Percentiles rank a stretch among this genome's conserved stretches.
phyloP scores from a whole-genome alignment of 2,888 invertebrate genomes.

The Cryptosula pallasiana region DNA sequence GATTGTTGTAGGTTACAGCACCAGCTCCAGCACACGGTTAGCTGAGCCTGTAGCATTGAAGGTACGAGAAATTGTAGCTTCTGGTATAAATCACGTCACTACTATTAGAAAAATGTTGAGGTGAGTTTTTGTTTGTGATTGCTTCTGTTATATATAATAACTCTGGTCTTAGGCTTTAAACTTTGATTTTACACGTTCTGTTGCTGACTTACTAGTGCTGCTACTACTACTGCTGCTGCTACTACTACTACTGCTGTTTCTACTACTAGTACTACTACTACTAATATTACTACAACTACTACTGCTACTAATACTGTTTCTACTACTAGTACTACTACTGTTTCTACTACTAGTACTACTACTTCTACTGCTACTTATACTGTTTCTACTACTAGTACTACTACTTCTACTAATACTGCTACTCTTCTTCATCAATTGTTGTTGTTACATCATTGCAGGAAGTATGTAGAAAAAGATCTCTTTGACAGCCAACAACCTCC shows the following conservation, averaged over 20 bases:
- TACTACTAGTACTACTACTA: too few species aligned
- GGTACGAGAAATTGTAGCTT: constrained; percentile 45
- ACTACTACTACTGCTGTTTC: too few species aligned
- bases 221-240: neutral
- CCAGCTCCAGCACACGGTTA: constrained; percentile 30
- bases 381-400: neutral
- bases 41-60: constrained; percentile 45
- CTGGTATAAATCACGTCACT: constrained; percentile 46
- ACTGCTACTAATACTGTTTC: too few species aligned
- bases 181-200: too few species aligned
- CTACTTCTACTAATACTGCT: neutral
- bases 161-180: too few species aligned
- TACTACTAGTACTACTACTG: too few species aligned
- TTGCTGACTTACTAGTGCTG: neutral
- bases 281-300: too few species aligned
- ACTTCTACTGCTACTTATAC: neutral
- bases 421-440: too few species aligned
- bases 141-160: too few species aligned
- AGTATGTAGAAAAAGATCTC: constrained; percentile 42
- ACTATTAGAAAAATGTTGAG: constrained; percentile 46
- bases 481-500: constrained; percentile 31
- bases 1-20: neutral
- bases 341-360: neutral
- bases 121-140: constrained; percentile 36
- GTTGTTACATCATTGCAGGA: constrained; percentile 39